Conservation (phyloP, 2,888 invertebrate species). For the Gymnoscelis rufifasciata region DNA sequence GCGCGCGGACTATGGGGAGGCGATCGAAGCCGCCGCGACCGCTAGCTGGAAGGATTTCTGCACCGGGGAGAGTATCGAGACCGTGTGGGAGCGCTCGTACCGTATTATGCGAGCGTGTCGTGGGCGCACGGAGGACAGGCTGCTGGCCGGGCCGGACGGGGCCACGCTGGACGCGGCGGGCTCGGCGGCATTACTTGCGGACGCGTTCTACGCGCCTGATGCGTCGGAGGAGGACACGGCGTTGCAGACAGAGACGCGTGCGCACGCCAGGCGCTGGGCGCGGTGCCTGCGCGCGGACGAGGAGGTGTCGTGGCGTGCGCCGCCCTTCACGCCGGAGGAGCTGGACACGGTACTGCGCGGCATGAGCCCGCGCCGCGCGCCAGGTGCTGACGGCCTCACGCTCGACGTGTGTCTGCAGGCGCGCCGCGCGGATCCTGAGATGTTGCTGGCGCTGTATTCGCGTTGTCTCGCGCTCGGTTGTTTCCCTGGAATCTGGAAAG, state of each 20-base stretch:
- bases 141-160: neutral
- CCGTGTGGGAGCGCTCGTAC: neutral
- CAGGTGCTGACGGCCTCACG: too few species aligned
- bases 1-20: neutral
- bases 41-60: constrained; percentile 1
- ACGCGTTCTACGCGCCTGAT: neutral
- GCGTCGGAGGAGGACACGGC: neutral
- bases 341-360: too few species aligned
- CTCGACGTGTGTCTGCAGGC: too few species aligned
- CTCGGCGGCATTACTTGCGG: neutral
- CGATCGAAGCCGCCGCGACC: neutral
- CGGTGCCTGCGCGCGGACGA: neutral
- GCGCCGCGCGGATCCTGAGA: too few species aligned
- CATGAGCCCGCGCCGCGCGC: too few species aligned
- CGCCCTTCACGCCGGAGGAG: too few species aligned
- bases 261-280: neutral
- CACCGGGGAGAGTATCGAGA: neutral
- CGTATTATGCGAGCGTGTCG: neutral
- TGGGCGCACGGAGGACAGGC: neutral
- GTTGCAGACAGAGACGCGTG: neutral
- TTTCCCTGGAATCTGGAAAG: too few species aligned
- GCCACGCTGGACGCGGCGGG: neutral
- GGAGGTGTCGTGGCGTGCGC: too few species aligned
- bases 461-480: too few species aligned
- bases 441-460: too few species aligned